Evolutionary conservation across 2,888 invertebrate species (phyloP).

Genomic region (Drosophila anomalata): DNA sequence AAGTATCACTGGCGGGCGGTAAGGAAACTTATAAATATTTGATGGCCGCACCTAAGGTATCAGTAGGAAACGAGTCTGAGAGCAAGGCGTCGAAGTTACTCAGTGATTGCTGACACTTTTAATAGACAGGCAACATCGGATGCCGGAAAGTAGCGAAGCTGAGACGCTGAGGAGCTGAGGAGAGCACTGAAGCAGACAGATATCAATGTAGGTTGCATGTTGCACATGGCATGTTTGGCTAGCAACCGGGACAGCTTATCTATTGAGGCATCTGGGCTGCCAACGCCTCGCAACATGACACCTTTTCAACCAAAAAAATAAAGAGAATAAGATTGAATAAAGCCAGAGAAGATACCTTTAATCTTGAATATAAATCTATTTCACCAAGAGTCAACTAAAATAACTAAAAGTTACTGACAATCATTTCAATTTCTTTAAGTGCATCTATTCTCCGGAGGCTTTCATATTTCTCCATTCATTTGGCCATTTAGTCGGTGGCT

Average conservation of each 20-base stretch:
- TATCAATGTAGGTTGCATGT: conserved; percentile 50
- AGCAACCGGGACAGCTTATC: conserved; percentile 67
- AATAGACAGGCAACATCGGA: conserved; percentile 66
- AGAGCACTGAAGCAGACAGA: conserved; percentile 1
- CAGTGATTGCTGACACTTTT: conserved; percentile 69
- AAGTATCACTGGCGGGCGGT: conserved; percentile 14
- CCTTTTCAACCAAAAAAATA: conserved; percentile 32
- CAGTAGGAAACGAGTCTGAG: neutral
- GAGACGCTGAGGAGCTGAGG: neutral
- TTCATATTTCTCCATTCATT: conserved; percentile 35
- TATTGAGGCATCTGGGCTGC: conserved; percentile 73
- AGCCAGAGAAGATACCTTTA: neutral
- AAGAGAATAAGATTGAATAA: neutral
- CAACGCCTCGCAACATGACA: conserved; percentile 66
- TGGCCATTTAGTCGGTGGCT: conserved; percentile 38
- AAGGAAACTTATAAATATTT: conserved; percentile 68
- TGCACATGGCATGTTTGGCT: conserved; percentile 33
- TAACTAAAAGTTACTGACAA: neutral
- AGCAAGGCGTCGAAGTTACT: neutral
- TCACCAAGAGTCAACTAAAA: neutral
- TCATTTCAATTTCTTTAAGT: conserved; percentile 1
- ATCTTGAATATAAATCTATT: neutral
- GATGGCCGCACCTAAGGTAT: conserved; percentile 70
- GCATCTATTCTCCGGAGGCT: conserved; percentile 2
- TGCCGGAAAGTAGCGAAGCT: conserved; percentile 7